These are phyloP conservation scores for Drosophila engyochracea DNA, from an alignment of 2,888 invertebrate species.

Conservation along the genomic window DNA sequence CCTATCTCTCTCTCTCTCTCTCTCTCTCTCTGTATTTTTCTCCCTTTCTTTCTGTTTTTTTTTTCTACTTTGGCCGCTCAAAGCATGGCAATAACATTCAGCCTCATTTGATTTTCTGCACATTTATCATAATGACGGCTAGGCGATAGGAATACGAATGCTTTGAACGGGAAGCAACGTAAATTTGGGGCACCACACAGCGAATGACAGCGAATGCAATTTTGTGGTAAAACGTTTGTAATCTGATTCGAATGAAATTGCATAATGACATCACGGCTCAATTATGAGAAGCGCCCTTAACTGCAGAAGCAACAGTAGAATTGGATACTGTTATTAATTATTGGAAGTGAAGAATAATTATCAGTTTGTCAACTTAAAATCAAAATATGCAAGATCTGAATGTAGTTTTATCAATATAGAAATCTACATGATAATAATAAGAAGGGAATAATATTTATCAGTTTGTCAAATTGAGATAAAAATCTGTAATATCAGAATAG, in stretches of 20 bases:
- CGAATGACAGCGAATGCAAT: conserved; percentile 58
- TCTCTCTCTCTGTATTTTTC: background rate
- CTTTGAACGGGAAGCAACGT: background rate
- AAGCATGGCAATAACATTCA: conserved; percentile 68
- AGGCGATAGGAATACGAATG: conserved; percentile 13
- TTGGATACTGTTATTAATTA: conserved; percentile 5
- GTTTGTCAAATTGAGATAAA: background rate
- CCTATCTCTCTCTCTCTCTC: conserved; percentile 1
- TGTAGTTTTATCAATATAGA: background rate
- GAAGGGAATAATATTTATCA: background rate
- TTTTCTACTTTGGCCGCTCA: conserved; percentile 34
- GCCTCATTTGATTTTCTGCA: conserved; percentile 70
- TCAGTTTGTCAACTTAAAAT: background rate
- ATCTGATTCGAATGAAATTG: conserved; percentile 63
- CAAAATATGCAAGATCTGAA: background rate
- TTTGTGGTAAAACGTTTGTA: conserved; percentile 67
- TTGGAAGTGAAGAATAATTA: background rate
- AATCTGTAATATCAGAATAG: background rate
- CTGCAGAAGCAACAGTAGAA: conserved; percentile 15
- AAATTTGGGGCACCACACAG: conserved; percentile 30
- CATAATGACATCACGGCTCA: conserved; percentile 48
- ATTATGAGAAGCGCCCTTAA: conserved; percentile 30
- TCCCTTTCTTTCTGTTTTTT: background rate
- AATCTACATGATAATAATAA: background rate
- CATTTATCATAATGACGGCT: conserved; percentile 73